Base-by-base conservation (phyloP, 2,888 invertebrate species). In the Lepeophtheirus nordmannii region DNA sequence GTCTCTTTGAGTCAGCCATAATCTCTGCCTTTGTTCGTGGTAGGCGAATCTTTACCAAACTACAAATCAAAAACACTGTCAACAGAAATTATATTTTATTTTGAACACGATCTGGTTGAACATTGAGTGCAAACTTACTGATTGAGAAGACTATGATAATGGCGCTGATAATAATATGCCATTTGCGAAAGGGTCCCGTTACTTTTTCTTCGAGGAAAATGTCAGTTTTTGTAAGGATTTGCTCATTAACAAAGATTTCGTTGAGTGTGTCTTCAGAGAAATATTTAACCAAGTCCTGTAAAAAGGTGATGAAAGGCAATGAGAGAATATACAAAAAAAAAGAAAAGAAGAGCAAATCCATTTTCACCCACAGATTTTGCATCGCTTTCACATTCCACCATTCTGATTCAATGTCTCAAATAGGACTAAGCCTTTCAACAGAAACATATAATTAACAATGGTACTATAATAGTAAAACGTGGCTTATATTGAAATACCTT, bases 1-100 rank as follows among this genome's bases (percentile, higher is more conserved):
- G 84, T 22, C 92, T 80, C 71, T 87, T 84, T 76, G 87, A 90
- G 76, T 93, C 90, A 0, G 90, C 91, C 75, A 92, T 91, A 69
- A 94, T 93, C 77, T 93, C 91, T 76, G 92, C 91, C 75, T 92
- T 92, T 0, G 93, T 93, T 65, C 93, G 81, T 1, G 93, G 93
- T 70, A 94, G 87, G 46, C 93, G 84, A 76, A 91, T 88, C 70
- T 87, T 85, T 72, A 90, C 82, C 74, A 91, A 90, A 74, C 92
- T 93, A 75, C 92, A 93, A 65, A 91, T 78, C 73, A 89, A 82
- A 69, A 92, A 83, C 53, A 14, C 53, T 17, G 1, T 2, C 53
- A 46, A 46, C 14, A n/a, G 53, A 14, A 46, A 17, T 46, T 17
- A n/a, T 11, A 41, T 1, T 46, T 5, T 3, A 46, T 8, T n/a